phyloP scores from a whole-genome alignment of 2,113 vertebrate genomes.

The Anoplopoma fimbria region DNA sequence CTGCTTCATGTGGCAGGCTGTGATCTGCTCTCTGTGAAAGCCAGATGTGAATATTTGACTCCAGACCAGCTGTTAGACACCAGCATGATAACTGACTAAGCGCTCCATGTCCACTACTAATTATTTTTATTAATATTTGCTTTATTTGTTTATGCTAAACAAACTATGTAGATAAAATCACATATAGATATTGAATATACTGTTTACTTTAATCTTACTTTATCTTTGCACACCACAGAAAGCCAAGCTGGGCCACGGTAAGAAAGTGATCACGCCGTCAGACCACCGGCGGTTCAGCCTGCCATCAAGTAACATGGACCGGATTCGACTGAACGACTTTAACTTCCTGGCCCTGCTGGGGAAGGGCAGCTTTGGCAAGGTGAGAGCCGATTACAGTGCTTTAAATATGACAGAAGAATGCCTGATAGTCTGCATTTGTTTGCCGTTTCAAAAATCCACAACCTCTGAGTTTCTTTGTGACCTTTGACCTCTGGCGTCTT shows the following conservation, averaged over 20 bases:
- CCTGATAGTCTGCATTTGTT: background rate
- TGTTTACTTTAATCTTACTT: conserved; percentile 1
- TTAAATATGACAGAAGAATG: background rate
- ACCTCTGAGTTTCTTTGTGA: background rate
- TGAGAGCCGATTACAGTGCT: conserved; percentile 61
- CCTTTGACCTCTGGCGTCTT: conserved; percentile 4
- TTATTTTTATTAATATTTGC: background rate
- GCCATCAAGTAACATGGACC: conserved; percentile 92
- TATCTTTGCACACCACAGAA: conserved; percentile 83
- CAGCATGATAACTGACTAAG: background rate
- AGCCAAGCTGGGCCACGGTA: conserved; percentile 95
- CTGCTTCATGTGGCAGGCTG: background rate
- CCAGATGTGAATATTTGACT: conserved; percentile 18
- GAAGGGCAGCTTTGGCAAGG: conserved; percentile 98
- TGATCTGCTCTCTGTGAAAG: background rate
- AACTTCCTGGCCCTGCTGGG: conserved; percentile 97
- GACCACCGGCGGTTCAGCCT: conserved; percentile 89
- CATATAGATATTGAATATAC: background rate
- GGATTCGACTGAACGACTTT: conserved; percentile 93
- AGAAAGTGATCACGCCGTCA: conserved; percentile 92
- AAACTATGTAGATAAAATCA: background rate
- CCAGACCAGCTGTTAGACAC: conserved; percentile 12
- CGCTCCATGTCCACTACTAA: background rate
- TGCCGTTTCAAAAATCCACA: background rate
- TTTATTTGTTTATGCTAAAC: background rate